Evolutionary conservation across 1,140 invertebrate genomes (phyloP).

Genomic region (Teleogryllus occipitalis): DNA sequence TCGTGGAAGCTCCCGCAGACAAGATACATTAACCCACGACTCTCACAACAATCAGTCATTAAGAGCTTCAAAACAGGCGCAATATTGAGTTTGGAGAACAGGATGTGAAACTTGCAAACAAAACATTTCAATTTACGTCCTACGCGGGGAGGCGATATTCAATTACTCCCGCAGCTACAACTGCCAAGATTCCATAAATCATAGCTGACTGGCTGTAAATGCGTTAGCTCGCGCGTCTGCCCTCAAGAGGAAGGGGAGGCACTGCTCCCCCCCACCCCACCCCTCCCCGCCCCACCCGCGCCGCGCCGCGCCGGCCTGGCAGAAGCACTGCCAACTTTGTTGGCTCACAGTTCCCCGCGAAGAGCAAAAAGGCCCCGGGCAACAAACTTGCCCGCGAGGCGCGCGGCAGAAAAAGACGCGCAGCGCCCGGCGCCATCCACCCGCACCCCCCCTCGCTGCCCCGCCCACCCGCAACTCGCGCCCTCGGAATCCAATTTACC

Average conservation of each 20-base stretch:
- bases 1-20: not conserved
- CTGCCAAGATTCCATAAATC: not conserved
- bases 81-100: constrained; percentile 1
- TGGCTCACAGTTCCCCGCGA: not conserved
- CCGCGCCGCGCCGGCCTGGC: too few species aligned
- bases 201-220: not conserved
- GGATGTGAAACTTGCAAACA: not conserved
- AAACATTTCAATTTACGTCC: constrained; percentile 5
- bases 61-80: not conserved
- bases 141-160: not conserved
- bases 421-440: not conserved
- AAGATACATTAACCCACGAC: not conserved
- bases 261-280: not conserved
- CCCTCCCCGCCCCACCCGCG: too few species aligned
- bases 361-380: not conserved
- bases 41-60: not conserved
- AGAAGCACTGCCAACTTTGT: not conserved
- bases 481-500: too few species aligned
- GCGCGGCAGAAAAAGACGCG: not conserved
- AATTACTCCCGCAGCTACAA: not conserved
- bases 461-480: too few species aligned
- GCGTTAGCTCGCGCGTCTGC: not conserved
- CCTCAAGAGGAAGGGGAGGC: too few species aligned
- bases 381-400: not conserved
- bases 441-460: too few species aligned